Evolutionary conservation across 2,113 vertebrate species (phyloP), one percentile per base, ranked within the genome.

Genomic region (Neodon shergylaensis): DNA sequence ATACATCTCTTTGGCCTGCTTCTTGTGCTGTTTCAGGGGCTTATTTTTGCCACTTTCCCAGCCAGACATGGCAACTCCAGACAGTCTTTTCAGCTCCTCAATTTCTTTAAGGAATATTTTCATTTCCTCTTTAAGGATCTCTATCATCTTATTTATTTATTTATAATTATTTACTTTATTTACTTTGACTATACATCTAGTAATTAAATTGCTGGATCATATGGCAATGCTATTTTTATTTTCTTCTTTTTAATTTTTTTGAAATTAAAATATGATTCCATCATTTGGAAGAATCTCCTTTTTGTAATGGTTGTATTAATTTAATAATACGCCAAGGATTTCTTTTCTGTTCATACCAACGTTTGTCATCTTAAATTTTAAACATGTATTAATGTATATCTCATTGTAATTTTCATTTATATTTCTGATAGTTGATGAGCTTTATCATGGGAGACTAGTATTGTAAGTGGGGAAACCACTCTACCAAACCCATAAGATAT

Each of bases 391-490:
- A 54, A 47, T 28, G 49, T 14, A 68, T 42, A 26, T 42, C 61
- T 66, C 22, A 33, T 36, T 58, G n/a, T 83, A 33, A 17, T 77
- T 63, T 90, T 47, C 17, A 66, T 68, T 91, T 36, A 54, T 91
- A 1, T 54, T 65, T 17, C 22, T 91, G 44, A 68, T 28, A 22
- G 26, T 58, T 26, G 3, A 13, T 54, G 44, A 66, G 52, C 13
- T 52, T 87, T 31, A 42, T 52, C 36, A 78, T 5, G 28, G 24
- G 2, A 66, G 22, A 52, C 11, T 91, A 31, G 26, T 65, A 42
- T 93, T 96, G 82, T 94, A 90, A 66, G 28, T 28, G 31, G 54
- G 31, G 44, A n/a, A 94, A 65, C 3, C 54, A 31, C 7, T 77
- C 58, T 76, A 49, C 73, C 54, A 90, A 47, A 52, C 7, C 7